These are phyloP conservation scores for Cynocephalus volans DNA, from an alignment of 2,113 vertebrate genomes.

Conservation along the genomic window DNA sequence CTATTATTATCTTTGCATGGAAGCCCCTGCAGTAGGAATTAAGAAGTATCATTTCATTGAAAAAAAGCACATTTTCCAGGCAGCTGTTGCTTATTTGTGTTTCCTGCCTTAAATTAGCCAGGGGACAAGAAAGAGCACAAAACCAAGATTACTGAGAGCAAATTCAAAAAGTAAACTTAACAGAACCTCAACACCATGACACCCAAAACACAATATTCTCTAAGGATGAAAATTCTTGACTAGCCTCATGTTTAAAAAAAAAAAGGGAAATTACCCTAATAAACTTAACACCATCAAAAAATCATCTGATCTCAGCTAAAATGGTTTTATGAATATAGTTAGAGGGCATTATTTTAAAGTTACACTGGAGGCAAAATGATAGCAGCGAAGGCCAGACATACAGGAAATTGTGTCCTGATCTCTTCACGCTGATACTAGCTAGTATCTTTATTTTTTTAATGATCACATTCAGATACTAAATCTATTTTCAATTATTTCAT, in stretches of 20 bases:
- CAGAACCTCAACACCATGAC: slow-evolving; percentile 62
- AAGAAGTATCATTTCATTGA: slow-evolving; percentile 75
- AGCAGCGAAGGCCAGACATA: slow-evolving; percentile 71
- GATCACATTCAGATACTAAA: slow-evolving; percentile 81
- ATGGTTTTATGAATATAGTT: slow-evolving; percentile 82
- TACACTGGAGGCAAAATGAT: slow-evolving; percentile 80
- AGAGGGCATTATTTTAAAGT: slow-evolving; percentile 84
- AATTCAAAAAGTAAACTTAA: slow-evolving; percentile 67
- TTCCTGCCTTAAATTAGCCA: slow-evolving; percentile 79
- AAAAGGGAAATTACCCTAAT: slow-evolving; percentile 76
- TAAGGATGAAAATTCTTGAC: slow-evolving; percentile 80
- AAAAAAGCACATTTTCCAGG: slow-evolving; percentile 58
- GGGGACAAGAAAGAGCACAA: slow-evolving; percentile 51
- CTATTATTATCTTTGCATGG: slow-evolving; percentile 65
- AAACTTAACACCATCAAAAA: slow-evolving; percentile 83
- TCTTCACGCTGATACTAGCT: slow-evolving; percentile 9
- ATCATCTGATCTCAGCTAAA: slow-evolving; percentile 85
- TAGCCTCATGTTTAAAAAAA: slow-evolving; percentile 67
- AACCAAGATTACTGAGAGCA: slow-evolving; percentile 55
- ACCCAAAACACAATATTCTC: slow-evolving; percentile 82
- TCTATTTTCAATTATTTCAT: slow-evolving; percentile 85
- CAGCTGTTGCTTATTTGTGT: slow-evolving; percentile 75
- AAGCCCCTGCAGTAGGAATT: slow-evolving; percentile 12
- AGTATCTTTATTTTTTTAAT: slow-evolving; percentile 67
- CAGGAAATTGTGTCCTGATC: slow-evolving; percentile 81